Conservation (phyloP, 1,140 invertebrate species). For the Stenopsyche tienmushanensis region DNA sequence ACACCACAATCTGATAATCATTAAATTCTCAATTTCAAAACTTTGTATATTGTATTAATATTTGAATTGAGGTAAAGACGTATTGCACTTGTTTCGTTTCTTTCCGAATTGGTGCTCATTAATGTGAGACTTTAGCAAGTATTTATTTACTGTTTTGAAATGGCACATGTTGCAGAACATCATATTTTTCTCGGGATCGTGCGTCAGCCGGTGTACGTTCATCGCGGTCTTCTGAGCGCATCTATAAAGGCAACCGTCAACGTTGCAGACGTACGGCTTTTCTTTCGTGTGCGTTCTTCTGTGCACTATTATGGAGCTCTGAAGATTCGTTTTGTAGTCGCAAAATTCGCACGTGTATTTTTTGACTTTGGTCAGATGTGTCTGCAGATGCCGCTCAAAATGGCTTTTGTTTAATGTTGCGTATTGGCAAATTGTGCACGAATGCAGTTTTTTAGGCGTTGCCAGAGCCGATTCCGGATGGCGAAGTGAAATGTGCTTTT, state of each 20-base stretch:
- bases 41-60: too few species aligned
- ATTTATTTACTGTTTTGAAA: constrained; percentile 22
- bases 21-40: too few species aligned
- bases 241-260: constrained; percentile 20
- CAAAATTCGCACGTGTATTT: constrained; percentile 21
- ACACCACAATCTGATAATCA: too few species aligned
- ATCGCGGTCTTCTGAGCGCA: constrained; percentile 15
- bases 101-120: constrained; percentile 13
- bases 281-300: constrained; percentile 22
- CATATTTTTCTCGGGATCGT: constrained; percentile 18
- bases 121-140: constrained; percentile 18
- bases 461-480: constrained; percentile 15
- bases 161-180: constrained; percentile 14
- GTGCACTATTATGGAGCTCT: constrained; percentile 16
- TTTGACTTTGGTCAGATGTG: constrained; percentile 14
- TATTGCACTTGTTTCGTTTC: constrained; percentile 13
- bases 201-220: constrained; percentile 18
- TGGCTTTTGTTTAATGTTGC: constrained; percentile 8
- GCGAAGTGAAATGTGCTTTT: not conserved
- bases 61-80: too few species aligned
- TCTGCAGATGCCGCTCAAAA: constrained; percentile 9
- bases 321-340: constrained; percentile 16
- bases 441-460: constrained; percentile 9
- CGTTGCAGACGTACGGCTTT: constrained; percentile 22
- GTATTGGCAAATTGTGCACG: constrained; percentile 9